phyloP scores from a whole-genome alignment of 2,797 vertebrate genomes.

The Tiaroga cobitis region DNA sequence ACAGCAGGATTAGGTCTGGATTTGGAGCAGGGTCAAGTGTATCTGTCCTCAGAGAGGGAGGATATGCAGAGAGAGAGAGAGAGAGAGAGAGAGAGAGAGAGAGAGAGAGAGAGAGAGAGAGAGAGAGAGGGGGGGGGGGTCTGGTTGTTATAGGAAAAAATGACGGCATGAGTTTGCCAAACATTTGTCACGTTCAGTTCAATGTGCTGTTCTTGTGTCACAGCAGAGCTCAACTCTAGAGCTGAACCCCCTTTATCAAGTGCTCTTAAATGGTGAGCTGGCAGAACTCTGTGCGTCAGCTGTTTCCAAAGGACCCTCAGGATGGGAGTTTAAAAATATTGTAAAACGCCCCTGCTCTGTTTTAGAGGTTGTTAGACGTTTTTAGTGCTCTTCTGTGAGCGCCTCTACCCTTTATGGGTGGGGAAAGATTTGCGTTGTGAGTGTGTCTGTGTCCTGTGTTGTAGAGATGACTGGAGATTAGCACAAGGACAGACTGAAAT shows the following conservation, averaged over 20 bases:
- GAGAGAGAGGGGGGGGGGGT: no score
- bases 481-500: neutral
- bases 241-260: constrained; percentile 29
- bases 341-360: neutral
- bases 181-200: constrained; percentile 19
- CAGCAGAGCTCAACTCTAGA: neutral
- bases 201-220: constrained; percentile 34
- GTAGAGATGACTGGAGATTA: neutral
- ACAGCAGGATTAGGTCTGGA: constrained; percentile 31
- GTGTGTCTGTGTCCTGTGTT: neutral
- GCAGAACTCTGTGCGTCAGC: neutral
- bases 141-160: constrained; percentile 11
- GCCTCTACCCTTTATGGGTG: neutral
- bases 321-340: constrained; percentile 4
- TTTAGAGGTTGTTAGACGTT: neutral
- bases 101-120: no score
- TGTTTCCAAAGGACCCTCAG: constrained; percentile 18
- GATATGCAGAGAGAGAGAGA: neutral
- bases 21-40: constrained; percentile 12
- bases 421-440: neutral
- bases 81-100: neutral
- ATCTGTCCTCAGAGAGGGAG: constrained; percentile 15
- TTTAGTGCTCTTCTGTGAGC: constrained; percentile 9
- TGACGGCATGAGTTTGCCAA: neutral
- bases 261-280: neutral